Base-by-base conservation (phyloP, 1,140 invertebrate species). In the Caenorhabditis remanei region DNA sequence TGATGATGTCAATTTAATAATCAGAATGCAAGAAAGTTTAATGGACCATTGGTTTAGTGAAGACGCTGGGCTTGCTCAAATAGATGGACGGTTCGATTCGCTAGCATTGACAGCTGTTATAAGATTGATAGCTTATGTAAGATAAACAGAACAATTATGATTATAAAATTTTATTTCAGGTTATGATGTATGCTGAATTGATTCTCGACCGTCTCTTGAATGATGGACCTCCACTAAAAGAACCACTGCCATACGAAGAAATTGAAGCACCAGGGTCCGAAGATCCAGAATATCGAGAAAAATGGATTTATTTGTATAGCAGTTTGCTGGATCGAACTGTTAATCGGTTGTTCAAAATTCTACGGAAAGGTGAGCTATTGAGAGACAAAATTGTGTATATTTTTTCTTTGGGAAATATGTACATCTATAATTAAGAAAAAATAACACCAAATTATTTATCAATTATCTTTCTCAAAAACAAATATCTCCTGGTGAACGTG, bases 281-380 rank as follows among this genome's bases (percentile, higher is more conserved):
- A 53, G 71, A 79, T 50, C 71, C 71, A 4, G 5, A 19, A 4
- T 5, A 24, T 13, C 43, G 71, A 53, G 71, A 79, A 24, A 79
- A 79, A 53, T 79, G 71, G 71, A n/a, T 79, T 4, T 79, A 53
- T 24, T 50, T 79, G 8, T 50, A 53, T 9, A 24, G 46, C 21
- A 4, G 4, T 11, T 53, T 79, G 71, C 21, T 79, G 9, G 71
- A 79, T 19, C n/a, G 71, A 50, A 79, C 71, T 32, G 21, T 79
- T 13, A 79, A 79, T 50, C 32, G 71, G 53, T 79, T 79, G 40
- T 48, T 50, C 19, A 79, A 79, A 24, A 79, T 79, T 79, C 32
- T 50, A 14, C 43, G 46, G 24, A 50, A 79, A 50, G 71, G 71
- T 79, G 9, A 46, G 65, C 11, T 46, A 19, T 71, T 9, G 9